Conservation (phyloP, 2,888 invertebrate species). For the Melanostoma mellinum region DNA sequence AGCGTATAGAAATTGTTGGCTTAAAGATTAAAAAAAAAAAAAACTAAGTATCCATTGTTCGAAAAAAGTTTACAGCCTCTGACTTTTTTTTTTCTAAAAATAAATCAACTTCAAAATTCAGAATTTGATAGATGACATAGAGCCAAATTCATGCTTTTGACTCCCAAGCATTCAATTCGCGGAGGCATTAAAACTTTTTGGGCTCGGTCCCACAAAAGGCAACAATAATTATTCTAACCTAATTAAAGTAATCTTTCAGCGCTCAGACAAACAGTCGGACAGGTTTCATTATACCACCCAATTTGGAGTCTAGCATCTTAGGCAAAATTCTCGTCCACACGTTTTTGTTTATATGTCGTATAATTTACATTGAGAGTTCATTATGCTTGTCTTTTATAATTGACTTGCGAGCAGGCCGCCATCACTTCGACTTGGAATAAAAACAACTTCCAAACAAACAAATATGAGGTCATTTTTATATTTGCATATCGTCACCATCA, state of each 20-base stretch:
- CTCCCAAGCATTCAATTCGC: neutral
- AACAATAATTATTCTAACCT: neutral
- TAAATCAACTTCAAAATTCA: neutral
- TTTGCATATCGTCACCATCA: conserved; percentile 63
- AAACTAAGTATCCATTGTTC: neutral
- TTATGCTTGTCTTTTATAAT: conserved; percentile 35
- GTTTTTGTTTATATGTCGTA: neutral
- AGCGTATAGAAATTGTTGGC: neutral
- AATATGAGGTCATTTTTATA: conserved; percentile 64
- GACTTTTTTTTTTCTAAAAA: neutral
- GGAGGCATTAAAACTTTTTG: neutral
- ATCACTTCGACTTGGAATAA: conserved; percentile 33
- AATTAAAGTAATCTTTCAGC: conserved; percentile 37
- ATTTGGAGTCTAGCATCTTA: conserved; percentile 22
- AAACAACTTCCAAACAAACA: conserved; percentile 34
- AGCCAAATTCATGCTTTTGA: neutral
- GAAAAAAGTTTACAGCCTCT: neutral
- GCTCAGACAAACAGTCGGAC: conserved; percentile 10
- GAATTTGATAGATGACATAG: neutral
- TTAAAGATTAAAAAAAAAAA: neutral
- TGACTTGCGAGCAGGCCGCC: conserved; percentile 27
- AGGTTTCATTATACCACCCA: conserved; percentile 25
- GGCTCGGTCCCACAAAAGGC: conserved; percentile 7
- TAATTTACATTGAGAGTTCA: conserved; percentile 46
- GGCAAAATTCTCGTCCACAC: conserved; percentile 1